Percentiles rank a stretch among this genome's conserved stretches.
These are phyloP conservation scores for Burhinus oedicnemus DNA, from an alignment of 2,113 vertebrate species.

Conservation along the genomic window DNA sequence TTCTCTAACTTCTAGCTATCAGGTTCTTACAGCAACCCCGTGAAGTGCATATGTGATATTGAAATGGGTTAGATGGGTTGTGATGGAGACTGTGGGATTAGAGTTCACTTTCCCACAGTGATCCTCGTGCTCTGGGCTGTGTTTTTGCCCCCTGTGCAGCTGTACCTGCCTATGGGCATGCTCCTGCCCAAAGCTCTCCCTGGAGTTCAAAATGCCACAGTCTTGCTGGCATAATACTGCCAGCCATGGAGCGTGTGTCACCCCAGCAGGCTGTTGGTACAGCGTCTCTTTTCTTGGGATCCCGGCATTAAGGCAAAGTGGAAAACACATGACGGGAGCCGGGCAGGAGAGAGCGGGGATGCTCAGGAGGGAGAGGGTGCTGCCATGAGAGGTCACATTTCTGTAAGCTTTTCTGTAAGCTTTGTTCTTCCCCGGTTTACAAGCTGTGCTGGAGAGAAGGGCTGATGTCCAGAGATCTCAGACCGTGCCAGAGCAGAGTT, in stretches of 20 bases:
- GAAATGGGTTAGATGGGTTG: neutral
- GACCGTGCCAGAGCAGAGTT: neutral
- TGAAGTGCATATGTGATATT: neutral
- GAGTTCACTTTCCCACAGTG: neutral
- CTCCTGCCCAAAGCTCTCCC: neutral
- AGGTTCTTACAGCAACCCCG: neutral
- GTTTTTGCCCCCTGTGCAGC: neutral
- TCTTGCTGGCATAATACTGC: neutral
- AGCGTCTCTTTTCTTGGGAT: neutral
- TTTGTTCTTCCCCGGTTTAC: neutral
- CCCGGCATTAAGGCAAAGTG: neutral
- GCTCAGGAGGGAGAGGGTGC: neutral
- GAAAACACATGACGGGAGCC: rapidly evolving
- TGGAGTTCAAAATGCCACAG: neutral
- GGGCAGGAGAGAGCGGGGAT: neutral
- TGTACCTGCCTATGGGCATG: neutral
- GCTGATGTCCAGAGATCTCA: neutral
- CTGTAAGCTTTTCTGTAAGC: neutral
- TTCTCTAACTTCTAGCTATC: neutral
- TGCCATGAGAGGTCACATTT: neutral
- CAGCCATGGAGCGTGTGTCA: neutral
- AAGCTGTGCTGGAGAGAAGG: neutral
- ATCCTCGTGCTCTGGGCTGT: neutral
- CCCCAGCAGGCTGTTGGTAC: neutral
- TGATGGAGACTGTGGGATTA: neutral